Conservation (phyloP, 1,140 invertebrate genomes). For the Laodelphax striatellus region DNA sequence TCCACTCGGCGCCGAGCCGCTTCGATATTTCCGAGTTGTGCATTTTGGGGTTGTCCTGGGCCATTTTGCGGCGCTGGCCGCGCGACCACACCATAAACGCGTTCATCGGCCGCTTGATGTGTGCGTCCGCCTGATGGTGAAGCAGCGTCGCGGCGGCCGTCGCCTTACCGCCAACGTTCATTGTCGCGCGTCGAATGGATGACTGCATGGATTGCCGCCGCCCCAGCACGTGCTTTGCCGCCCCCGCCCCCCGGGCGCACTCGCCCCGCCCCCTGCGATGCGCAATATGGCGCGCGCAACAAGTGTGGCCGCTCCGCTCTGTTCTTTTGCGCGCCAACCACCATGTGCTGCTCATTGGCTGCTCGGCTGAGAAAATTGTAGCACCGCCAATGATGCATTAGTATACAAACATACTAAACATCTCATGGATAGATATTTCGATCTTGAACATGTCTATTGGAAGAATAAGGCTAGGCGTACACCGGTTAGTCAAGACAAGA, state of each 20-base stretch:
- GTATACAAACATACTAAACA: no score
- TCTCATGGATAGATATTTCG: no score
- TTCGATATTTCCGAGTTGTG: conserved; percentile 93
- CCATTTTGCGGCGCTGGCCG: conserved; percentile 86
- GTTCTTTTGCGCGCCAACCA: no score
- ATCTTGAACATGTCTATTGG: no score
- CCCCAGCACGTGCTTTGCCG: neutral
- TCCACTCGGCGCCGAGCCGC: conserved; percentile 81
- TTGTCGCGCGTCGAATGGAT: neutral
- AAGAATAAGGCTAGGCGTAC: no score
- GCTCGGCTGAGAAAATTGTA: no score
- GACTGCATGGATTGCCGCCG: neutral
- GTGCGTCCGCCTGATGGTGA: conserved; percentile 26
- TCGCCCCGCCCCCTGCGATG: neutral
- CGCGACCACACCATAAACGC: conserved; percentile 91
- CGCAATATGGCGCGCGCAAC: neutral
- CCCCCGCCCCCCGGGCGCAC: neutral
- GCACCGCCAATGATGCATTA: no score
- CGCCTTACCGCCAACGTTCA: neutral
- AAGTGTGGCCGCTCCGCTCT: no score
- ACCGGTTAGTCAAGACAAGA: no score
- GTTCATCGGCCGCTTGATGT: conserved; percentile 86
- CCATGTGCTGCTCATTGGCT: no score
- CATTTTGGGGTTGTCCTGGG: conserved; percentile 97
- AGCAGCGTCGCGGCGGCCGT: neutral